phyloP scores from a whole-genome alignment of 2,797 vertebrate genomes.

The Lithobates sylvaticus region DNA sequence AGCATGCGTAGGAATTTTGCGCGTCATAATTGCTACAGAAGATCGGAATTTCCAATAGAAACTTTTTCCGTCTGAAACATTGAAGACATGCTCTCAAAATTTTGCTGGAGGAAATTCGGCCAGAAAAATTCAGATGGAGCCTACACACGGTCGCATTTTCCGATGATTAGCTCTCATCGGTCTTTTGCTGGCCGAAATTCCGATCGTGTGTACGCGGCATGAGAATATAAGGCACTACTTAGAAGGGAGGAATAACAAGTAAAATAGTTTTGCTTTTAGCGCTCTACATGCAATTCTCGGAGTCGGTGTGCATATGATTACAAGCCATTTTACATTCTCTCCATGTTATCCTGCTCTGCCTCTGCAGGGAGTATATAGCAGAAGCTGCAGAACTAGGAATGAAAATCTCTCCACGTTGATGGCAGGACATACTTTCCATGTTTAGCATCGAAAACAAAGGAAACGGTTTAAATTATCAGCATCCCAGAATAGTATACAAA shows the following conservation, averaged over 20 bases:
- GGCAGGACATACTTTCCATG: conserved; percentile 29
- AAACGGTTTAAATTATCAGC: conserved; percentile 43
- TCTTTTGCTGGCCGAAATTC: too few relatives aligned
- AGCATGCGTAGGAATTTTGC: too few relatives aligned
- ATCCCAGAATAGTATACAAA: conserved; percentile 41
- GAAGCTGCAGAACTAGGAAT: conserved; percentile 23
- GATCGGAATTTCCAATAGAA: too few relatives aligned
- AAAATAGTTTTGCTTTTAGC: not conserved
- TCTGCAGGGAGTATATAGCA: conserved; percentile 1
- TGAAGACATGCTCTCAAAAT: too few relatives aligned
- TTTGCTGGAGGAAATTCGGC: too few relatives aligned
- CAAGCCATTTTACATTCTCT: conserved; percentile 21
- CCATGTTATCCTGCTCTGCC: not conserved
- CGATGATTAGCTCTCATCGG: too few relatives aligned
- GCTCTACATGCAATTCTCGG: not conserved
- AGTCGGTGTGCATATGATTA: conserved; percentile 12
- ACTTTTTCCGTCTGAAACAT: too few relatives aligned
- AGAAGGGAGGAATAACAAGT: not conserved
- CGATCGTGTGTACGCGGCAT: too few relatives aligned
- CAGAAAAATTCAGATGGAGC: too few relatives aligned
- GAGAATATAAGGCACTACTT: too few relatives aligned
- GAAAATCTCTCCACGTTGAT: conserved; percentile 16
- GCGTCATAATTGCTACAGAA: too few relatives aligned
- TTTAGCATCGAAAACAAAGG: conserved; percentile 30
- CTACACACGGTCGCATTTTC: too few relatives aligned